Base-by-base conservation (phyloP, 2,797 vertebrate species). In the Chlorospingus flavigularis region DNA sequence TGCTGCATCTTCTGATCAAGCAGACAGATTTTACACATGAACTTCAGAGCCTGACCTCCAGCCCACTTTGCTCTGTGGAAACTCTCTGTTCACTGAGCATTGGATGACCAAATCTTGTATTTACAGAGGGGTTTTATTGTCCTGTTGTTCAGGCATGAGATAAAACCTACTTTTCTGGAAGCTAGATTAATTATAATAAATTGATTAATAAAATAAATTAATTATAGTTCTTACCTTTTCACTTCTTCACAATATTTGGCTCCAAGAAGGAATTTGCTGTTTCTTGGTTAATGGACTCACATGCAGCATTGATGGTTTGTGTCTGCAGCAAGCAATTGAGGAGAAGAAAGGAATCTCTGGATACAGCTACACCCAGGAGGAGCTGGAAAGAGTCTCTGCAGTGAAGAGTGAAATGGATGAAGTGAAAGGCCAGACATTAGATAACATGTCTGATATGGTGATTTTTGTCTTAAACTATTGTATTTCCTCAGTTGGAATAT, bases 401-500 rank as follows among this genome's bases (percentile, higher is more conserved):
- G 98, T 99, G 72, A 99, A 99, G 97, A 99, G 99, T 20, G 99
- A 99, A 94, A 98, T 99, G 81, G 99, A 99, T 40, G 99, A 99
- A 95, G 97, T 98, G 97, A 99, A 99, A 96, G 99, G 99, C 35
- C 98, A 98, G 37, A 99, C 99, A 1, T 97, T 99, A 88, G 99
- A 99, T 26, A 98, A 98, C 97, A 99, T 99, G 98, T 99, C 99
- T 72, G 99, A 98, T 96, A 99, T 99, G 99, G 99, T 99, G 97
- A 98, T 39, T 88, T 68, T 80, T 47, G 8, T 35, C 75, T 55
- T 62, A 33, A 60, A 24, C 20, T 79, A 4, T 58, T 82, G 11
- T 40, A 11, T 80, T 65, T 42, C 54, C 58, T 78, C 62, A 42
- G 2, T 43, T 50, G 45, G n/a, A 57, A 9, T 78, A 21, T 58